Conservation (phyloP, 2,113 vertebrate species). For the Clarias gariepinus region DNA sequence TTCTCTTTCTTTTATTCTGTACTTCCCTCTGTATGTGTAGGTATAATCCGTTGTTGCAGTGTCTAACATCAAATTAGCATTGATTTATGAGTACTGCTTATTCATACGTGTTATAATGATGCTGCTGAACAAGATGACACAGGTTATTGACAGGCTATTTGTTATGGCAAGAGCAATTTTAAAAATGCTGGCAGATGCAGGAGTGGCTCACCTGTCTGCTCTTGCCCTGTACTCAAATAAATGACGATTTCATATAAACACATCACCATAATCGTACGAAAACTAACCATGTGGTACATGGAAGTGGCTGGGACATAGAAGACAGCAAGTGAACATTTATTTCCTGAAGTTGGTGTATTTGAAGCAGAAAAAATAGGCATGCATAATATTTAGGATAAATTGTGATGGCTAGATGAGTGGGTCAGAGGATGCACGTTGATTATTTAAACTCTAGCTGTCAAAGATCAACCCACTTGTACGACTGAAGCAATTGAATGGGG, state of each 20-base stretch:
- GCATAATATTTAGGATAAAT: too few relatives aligned
- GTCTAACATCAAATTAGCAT: not conserved
- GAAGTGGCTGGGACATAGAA: too few relatives aligned
- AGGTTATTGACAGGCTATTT: conserved; percentile 8
- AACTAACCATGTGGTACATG: too few relatives aligned
- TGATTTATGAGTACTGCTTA: not conserved
- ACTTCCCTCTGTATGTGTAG: not conserved
- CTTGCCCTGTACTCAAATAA: not conserved
- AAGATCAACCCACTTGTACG: too few relatives aligned
- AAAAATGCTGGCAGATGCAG: not conserved
- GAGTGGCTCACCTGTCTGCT: conserved; percentile 3
- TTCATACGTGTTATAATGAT: not conserved
- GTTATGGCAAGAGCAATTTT: not conserved
- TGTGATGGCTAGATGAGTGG: too few relatives aligned
- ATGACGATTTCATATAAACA: not conserved
- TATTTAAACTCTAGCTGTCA: too few relatives aligned
- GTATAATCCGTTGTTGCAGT: not conserved
- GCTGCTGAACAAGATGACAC: not conserved
- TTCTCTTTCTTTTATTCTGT: not conserved
- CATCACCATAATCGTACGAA: too few relatives aligned
- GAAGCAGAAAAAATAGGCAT: too few relatives aligned
- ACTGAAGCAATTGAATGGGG: too few relatives aligned
- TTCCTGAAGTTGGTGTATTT: too few relatives aligned
- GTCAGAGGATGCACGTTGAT: too few relatives aligned
- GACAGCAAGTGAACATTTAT: too few relatives aligned